phyloP scores from a whole-genome alignment of 2,113 vertebrate species.

The Baryphthengus martii region DNA sequence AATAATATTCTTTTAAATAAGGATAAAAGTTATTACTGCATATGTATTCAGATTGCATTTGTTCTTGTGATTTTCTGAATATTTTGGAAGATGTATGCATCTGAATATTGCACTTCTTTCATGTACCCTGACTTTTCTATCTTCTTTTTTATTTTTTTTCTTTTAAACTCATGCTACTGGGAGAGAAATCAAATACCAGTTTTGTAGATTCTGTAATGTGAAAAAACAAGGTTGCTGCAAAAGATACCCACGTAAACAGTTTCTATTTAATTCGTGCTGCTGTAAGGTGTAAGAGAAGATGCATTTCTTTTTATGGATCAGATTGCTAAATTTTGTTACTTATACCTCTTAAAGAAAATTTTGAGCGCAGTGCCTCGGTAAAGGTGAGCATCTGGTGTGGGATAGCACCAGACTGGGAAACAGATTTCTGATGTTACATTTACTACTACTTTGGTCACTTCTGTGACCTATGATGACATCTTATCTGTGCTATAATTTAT shows the following conservation, averaged over 20 bases:
- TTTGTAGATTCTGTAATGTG: not conserved
- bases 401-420: not conserved
- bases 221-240: not conserved
- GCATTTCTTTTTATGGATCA: not conserved
- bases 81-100: not conserved
- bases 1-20: not conserved
- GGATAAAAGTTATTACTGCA: not conserved
- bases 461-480: not conserved
- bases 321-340: not conserved
- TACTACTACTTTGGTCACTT: not conserved
- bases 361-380: not conserved
- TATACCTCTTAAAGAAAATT: not conserved
- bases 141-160: not conserved
- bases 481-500: not conserved
- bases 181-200: not conserved
- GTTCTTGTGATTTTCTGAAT: not conserved
- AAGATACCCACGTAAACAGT: not conserved
- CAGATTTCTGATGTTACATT: not conserved
- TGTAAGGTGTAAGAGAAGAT: not conserved
- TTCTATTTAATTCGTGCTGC: not conserved
- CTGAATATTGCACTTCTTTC: not conserved
- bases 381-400: not conserved
- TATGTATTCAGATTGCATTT: not conserved
- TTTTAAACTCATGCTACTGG: not conserved
- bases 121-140: not conserved